A percentile compares a stretch with the other conserved stretches of the same genome.
phyloP scores from a whole-genome alignment of 37 sponge, comb jelly and placozoan species.

The Crambe crambe region DNA sequence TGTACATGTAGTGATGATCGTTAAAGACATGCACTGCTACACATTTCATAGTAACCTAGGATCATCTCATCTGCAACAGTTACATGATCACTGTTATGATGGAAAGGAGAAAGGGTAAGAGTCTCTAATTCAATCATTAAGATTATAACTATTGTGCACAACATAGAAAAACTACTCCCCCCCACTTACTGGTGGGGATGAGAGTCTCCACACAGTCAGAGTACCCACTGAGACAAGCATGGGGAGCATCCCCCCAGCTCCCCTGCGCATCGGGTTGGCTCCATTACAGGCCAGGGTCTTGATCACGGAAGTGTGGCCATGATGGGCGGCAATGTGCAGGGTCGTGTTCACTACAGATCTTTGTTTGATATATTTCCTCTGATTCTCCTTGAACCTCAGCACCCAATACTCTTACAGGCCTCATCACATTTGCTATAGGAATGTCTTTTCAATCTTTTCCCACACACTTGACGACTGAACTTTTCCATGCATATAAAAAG shows the following conservation, averaged over 20 bases:
- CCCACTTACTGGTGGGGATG: conserved; percentile 48
- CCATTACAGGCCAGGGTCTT: conserved; percentile 71
- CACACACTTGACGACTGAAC: no score
- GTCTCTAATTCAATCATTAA: background rate
- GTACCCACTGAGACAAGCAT: conserved; percentile 89
- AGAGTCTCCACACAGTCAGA: conserved; percentile 83
- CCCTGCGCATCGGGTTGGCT: conserved; percentile 56
- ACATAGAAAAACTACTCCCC: no score
- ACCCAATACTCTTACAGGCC: no score
- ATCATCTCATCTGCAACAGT: conserved; percentile 40
- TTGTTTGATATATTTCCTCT: no score
- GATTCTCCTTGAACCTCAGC: no score
- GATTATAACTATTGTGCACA: no score
- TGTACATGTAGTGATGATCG: no score
- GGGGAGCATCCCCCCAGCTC: conserved; percentile 83
- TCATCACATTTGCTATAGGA: no score
- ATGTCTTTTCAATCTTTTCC: no score
- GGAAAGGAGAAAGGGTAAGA: conserved; percentile 14
- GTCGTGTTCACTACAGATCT: no score
- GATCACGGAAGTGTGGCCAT: conserved; percentile 83
- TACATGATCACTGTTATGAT: conserved; percentile 32
- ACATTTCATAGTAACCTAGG: conserved; percentile 18
- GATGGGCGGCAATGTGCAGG: conserved; percentile 83
- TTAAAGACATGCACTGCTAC: no score
- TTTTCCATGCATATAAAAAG: no score